Base-by-base conservation (phyloP, 1,140 invertebrate species). In the Drosophila lacteicornis region DNA sequence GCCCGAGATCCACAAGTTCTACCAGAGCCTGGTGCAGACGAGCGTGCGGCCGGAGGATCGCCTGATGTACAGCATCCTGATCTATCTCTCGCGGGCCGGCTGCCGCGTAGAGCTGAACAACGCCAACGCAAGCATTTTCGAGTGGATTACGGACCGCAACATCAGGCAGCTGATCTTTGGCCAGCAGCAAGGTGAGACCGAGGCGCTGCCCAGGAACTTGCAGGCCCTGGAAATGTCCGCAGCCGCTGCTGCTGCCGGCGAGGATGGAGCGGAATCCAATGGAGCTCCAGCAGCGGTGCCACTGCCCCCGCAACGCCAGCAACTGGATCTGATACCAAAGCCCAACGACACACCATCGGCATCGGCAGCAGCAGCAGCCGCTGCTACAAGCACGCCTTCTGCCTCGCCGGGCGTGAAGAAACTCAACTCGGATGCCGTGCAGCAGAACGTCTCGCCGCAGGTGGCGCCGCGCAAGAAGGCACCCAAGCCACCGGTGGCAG, bases 1-100 rank as follows among this genome's bases (percentile, higher is more conserved):
- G 57, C 94, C 94, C 15, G 88, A 83, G 46, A 94, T 94, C 33
- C 88, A 92, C 63, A 82, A 91, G 30, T 94, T 94, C 58, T 94
- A 93, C 27, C 56, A 71, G 43, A 90, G 80, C 57, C 66, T 88
- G 8, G 61, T 77, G 13, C 77, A 84, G 40, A 81, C 85, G 0
- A 88, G 85, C 27, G 81, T 88, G 4, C 81, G 85, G 0, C 67
- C 79, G 30, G 94, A 94, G 65, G 92, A 94, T 80, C 92, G 93
- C 5, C 79, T 94, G n/a, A 94, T 94, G 51, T 93, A 95, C 67
- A 94, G 96, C 11, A 94, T 97, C 27, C 95, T 96, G 5, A 96
- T 96, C 85, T 97, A 95, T 92, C 93, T 97, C 40, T 95, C 95
- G 12, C 94, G 95, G 73, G 94, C 95, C 75, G 96, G 96, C 3